Evolutionary conservation across 2,888 invertebrate species (phyloP).

Genomic region (Stratiomys singularior): DNA sequence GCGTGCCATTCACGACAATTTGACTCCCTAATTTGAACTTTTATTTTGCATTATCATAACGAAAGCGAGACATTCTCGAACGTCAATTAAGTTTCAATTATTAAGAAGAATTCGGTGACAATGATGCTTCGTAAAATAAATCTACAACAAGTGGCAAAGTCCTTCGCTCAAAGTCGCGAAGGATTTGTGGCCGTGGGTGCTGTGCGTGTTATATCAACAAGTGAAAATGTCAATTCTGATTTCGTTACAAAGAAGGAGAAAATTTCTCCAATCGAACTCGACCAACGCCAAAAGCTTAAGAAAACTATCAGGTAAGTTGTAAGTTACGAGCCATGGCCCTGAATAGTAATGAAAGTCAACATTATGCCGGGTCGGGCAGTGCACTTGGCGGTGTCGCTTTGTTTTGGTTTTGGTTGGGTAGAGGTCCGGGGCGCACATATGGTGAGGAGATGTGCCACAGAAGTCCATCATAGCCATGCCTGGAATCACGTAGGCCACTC

Average conservation of each 20-base stretch:
- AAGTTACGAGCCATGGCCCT: not conserved
- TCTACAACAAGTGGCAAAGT: slow-evolving; percentile 50
- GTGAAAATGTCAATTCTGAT: slow-evolving; percentile 59
- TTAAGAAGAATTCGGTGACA: slow-evolving; percentile 34
- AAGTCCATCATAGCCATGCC: slow-evolving; percentile 39
- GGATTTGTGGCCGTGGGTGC: not conserved
- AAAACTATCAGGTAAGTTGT: slow-evolving; percentile 58
- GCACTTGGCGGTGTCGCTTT: not conserved
- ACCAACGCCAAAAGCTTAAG: slow-evolving; percentile 59
- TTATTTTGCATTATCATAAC: not conserved
- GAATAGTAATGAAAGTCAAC: slow-evolving; percentile 3
- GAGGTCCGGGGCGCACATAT: too few species aligned
- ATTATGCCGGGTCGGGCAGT: not conserved
- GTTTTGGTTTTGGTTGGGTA: not conserved
- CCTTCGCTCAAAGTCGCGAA: slow-evolving; percentile 44
- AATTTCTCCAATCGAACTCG: slow-evolving; percentile 59
- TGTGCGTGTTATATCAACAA: slow-evolving; percentile 57
- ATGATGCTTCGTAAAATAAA: slow-evolving; percentile 58
- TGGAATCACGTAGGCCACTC: slow-evolving; percentile 46
- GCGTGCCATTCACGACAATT: not conserved
- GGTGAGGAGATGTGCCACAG: too few species aligned
- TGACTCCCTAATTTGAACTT: not conserved
- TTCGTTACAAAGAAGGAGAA: slow-evolving; percentile 58
- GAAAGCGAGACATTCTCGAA: not conserved
- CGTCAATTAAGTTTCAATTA: not conserved